Evolutionary conservation across 2,888 invertebrate genomes (phyloP), one percentile per base, ranked within the genome.

Genomic region (Pseudococcus longispinus): DNA sequence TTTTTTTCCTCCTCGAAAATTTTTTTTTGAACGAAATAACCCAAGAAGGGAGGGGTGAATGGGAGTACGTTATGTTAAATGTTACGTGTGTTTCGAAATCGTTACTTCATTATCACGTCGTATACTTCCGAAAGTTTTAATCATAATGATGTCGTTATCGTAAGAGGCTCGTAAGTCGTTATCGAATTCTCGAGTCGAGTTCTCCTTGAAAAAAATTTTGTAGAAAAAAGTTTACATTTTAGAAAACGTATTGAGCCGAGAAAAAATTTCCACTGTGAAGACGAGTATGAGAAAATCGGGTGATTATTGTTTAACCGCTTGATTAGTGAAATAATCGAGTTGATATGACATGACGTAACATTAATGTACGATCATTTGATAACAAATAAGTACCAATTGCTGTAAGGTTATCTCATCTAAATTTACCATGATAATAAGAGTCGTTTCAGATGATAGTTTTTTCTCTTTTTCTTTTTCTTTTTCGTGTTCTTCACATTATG

Each of bases 331-430:
- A 80, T 80, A 80, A 80, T 80, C 77, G 77, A 80, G 11, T 23
- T 42, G 77, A 80, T 80, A 80, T 80, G 77, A 77, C 42, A 77
- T 77, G 77, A 80, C 42, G 77, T 80, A 80, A 80, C 42, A 23
- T 80, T 80, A 80, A 42, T 80, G 18, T 42, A 23, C 9, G 77
- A 80, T 80, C 20, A 60, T 60, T 60, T 20, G 77, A 13, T 74
- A 18, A 23, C 23, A 4, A 60, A 60, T 20, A 23, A 51, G n/a
- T 60, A 60, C 20, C 23, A 3, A 23, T 60, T 5, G 37, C 74
- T 29, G 20, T 13, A 80, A 80, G 77, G 77, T 80, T 80, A 80
- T 80, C 77, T 2, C 20, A 23, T 60, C 8, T 5, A 80, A 80
- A 80, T 80, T 80, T 80, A 80, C 77, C 77, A 37, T 29, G 42